These are phyloP conservation scores for Dysmachus trigonus DNA, from an alignment of 2,888 invertebrate genomes.

Conservation along the genomic window DNA sequence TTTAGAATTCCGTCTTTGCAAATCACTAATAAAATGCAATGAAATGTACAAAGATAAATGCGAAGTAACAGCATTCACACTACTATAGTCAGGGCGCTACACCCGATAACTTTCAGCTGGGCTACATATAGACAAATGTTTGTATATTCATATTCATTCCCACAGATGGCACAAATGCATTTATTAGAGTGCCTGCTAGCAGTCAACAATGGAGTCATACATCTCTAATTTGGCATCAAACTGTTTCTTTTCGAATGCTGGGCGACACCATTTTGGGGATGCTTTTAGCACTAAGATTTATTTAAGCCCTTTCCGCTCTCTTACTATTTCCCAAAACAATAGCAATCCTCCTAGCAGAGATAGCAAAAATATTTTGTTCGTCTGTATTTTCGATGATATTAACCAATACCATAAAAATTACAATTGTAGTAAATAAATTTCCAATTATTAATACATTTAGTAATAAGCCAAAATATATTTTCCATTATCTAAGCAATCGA, in stretches of 20 bases:
- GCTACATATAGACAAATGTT: neutral
- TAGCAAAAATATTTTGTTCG: too few species aligned
- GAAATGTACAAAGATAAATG: conserved; percentile 23
- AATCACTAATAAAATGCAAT: conserved; percentile 27
- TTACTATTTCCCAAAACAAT: too few species aligned
- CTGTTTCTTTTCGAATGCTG: neutral
- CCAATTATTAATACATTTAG: too few species aligned
- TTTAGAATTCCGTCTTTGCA: conserved; percentile 6
- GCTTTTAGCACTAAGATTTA: neutral
- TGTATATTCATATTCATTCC: neutral
- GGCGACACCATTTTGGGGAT: neutral
- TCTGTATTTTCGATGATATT: too few species aligned
- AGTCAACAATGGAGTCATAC: neutral
- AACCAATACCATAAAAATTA: too few species aligned
- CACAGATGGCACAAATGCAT: neutral
- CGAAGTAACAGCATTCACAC: neutral
- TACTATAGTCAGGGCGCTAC: neutral
- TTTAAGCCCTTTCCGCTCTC: neutral
- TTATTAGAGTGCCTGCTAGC: neutral
- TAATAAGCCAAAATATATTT: too few species aligned
- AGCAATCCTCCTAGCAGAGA: too few species aligned
- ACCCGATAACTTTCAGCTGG: neutral
- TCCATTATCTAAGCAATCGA: too few species aligned
- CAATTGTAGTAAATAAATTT: too few species aligned
- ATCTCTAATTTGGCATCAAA: neutral